Evolutionary conservation across 2,113 vertebrate species (phyloP), one percentile per base, ranked within the genome.

Genomic region (Rhinoderma darwinii): DNA sequence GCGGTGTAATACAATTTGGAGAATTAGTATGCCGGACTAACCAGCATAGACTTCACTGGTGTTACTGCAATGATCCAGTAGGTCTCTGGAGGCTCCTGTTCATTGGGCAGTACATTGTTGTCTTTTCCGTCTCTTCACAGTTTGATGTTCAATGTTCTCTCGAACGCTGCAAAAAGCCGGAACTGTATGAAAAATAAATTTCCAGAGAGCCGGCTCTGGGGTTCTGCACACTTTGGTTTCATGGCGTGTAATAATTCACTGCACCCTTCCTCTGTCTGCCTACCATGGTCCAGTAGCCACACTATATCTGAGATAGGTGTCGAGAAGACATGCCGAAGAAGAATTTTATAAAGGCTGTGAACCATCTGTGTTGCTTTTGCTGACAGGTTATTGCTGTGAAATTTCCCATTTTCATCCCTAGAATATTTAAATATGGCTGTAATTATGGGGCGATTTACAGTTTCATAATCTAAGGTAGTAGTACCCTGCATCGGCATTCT

Each of bases 91-190:
- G n/a, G 2, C n/a, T 30, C 27, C n/a, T 63, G 59, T 30, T n/a
- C 9, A 63, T 63, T 30, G 59, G 59, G 59, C n/a, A 63, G n/a
- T 27, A 14, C 59, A 63, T 27, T 14, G 12, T 27, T 14, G n/a
- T 30, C 59, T 63, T 47, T 44, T 44, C 10, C 27, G 3, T 30
- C 37, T 82, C 41, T 14, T 66, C 56, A 30, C 59, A 44, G 76
- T 78, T 51, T 30, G 76, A 78, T 78, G 6, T 78, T 35, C 47
- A 50, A 35, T 78, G 76, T 54, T 50, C 76, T 37, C 7, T 78
- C 17, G 27, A 51, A 51, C n/a, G n/a, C 41, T 18, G 44, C 6
- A 17, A 27, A 32, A 51, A 35, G 47, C 9, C 18, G 14, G 17
- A 54, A 47, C 76, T 30, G 47, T 35, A 78, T 50, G 27, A 78